Percentiles rank a stretch among this genome's conserved stretches.
These are phyloP conservation scores for Erebia epiphron DNA, from an alignment of 2,888 invertebrate species.

Conservation along the genomic window DNA sequence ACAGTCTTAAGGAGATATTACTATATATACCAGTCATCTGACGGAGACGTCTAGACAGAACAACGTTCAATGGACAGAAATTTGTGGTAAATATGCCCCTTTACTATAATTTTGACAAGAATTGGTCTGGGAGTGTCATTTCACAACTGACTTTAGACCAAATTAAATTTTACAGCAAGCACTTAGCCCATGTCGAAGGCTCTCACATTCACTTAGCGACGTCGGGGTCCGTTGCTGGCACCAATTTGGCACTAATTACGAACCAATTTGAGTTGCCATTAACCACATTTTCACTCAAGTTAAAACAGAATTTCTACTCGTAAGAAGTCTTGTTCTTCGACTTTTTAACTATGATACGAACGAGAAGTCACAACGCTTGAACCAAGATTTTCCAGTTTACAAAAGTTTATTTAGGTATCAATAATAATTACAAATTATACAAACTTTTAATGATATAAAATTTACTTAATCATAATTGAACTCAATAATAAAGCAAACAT, in stretches of 20 bases:
- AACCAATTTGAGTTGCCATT: slow-evolving; percentile 34
- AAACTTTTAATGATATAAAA: no score
- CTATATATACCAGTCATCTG: no score
- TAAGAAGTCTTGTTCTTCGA: neutral
- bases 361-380: neutral
- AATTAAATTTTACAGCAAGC: slow-evolving; percentile 29
- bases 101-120: no score
- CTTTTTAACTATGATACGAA: neutral
- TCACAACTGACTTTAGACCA: slow-evolving; percentile 22
- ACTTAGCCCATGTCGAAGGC: slow-evolving; percentile 25
- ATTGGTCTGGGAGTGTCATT: neutral
- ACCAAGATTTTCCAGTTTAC: neutral
- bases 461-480: no score
- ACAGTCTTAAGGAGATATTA: no score
- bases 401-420: no score
- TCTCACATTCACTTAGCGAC: slow-evolving; percentile 33
- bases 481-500: no score
- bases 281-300: slow-evolving; percentile 24
- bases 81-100: no score
- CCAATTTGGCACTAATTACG: slow-evolving; percentile 35
- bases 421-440: no score
- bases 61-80: no score
- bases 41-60: no score
- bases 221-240: slow-evolving; percentile 31
- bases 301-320: slow-evolving; percentile 13